A percentile compares a stretch with the other conserved stretches of the same genome.
Conservation (phyloP, 2,113 vertebrate genomes). For the Tragelaphus scriptus region DNA sequence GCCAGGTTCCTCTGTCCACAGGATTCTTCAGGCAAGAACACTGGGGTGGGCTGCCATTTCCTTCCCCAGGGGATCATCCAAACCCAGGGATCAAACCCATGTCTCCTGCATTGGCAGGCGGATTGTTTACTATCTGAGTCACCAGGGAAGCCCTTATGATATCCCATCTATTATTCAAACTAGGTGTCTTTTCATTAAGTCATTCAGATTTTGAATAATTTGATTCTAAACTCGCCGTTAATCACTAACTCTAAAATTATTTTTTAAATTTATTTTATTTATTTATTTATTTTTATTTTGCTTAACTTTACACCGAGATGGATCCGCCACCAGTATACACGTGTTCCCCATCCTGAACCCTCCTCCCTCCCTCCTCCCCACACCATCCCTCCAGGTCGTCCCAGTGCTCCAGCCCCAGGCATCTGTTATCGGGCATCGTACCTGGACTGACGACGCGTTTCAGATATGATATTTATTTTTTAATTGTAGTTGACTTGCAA, state of each 20-base stretch:
- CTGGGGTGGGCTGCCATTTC: background rate
- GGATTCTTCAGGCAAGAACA: background rate
- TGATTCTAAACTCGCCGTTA: too few relatives aligned
- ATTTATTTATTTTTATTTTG: too few relatives aligned
- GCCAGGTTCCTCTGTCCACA: background rate
- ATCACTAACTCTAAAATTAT: too few relatives aligned
- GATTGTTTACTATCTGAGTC: background rate
- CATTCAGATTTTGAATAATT: background rate
- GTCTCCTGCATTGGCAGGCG: background rate
- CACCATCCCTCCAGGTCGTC: too few relatives aligned
- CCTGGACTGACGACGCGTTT: too few relatives aligned
- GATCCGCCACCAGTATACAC: too few relatives aligned
- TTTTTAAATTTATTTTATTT: background rate
- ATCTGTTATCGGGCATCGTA: too few relatives aligned
- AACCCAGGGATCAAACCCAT: rapidly evolving
- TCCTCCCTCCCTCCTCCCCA: too few relatives aligned
- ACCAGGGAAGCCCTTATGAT: background rate
- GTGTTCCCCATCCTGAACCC: too few relatives aligned
- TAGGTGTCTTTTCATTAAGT: background rate
- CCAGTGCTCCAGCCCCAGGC: too few relatives aligned
- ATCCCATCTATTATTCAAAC: background rate
- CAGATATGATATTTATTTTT: background rate
- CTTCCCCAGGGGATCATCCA: background rate
- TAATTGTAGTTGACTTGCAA: background rate
- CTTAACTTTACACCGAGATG: too few relatives aligned